Conservation (phyloP, 2,888 invertebrate species). For the Rhorus exstirpatorius region DNA sequence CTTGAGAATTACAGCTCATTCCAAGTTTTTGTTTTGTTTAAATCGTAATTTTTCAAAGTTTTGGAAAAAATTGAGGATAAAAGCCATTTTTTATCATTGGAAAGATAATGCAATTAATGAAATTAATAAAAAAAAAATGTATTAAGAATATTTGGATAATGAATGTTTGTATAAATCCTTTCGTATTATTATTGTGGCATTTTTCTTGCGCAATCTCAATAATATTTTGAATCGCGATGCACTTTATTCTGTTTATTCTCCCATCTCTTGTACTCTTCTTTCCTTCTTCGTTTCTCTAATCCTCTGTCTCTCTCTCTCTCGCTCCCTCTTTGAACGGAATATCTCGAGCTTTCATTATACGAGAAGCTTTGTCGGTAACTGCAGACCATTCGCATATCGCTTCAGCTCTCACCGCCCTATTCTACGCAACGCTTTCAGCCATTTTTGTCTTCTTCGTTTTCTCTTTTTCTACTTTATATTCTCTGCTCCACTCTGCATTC, state of each 20-base stretch:
- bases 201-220: too few relatives aligned
- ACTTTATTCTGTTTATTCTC: conserved; percentile 15
- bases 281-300: conserved; percentile 23
- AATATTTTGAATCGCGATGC: too few relatives aligned
- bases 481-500: conserved; percentile 20
- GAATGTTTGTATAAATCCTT: too few relatives aligned
- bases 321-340: conserved; percentile 53
- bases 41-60: too few relatives aligned
- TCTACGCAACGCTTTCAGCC: conserved; percentile 60
- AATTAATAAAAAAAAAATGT: not conserved
- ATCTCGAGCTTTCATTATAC: conserved; percentile 60
- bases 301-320: conserved; percentile 18
- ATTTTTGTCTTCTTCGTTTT: conserved; percentile 36
- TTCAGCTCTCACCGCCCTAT: conserved; percentile 34
- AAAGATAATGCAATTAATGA: not conserved
- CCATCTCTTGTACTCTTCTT: conserved; percentile 22
- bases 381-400: conserved; percentile 37
- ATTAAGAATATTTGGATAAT: too few relatives aligned
- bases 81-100: too few relatives aligned
- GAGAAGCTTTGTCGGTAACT: conserved; percentile 64
- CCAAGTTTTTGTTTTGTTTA: too few relatives aligned
- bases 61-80: too few relatives aligned
- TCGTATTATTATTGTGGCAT: too few relatives aligned
- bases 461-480: conserved; percentile 41
- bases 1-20: too few relatives aligned